These are phyloP conservation scores for Lacanobia oleracea DNA, from an alignment of 2,888 invertebrate species.

Conservation along the genomic window DNA sequence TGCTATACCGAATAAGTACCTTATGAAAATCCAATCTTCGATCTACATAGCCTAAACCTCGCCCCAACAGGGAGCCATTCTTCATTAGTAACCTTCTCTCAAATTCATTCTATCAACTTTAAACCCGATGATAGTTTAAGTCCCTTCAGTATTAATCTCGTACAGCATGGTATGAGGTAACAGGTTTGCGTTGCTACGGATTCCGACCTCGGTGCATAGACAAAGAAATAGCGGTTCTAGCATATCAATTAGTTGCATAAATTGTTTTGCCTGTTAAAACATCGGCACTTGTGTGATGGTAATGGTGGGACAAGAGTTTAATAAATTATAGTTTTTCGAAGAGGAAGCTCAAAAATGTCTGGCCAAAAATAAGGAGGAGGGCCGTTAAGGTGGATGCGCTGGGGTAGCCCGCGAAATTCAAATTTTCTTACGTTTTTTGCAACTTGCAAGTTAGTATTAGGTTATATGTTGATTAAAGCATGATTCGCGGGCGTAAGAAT, in stretches of 20 bases:
- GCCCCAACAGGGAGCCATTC: no score
- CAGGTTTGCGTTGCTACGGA: conserved; percentile 63
- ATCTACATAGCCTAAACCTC: no score
- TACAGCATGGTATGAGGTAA: conserved; percentile 43
- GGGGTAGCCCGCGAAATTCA: no score
- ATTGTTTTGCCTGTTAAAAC: conserved; percentile 15
- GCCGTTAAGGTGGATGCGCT: no score
- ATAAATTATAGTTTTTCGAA: neutral
- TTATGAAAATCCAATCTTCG: no score
- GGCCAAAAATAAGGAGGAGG: no score
- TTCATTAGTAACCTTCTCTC: no score
- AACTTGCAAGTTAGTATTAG: no score
- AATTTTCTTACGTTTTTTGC: no score
- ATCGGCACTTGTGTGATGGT: conserved; percentile 29
- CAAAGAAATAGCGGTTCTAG: conserved; percentile 48
- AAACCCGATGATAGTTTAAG: conserved; percentile 41
- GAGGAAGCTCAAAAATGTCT: neutral
- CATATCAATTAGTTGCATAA: conserved; percentile 53
- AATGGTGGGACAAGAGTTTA: neutral
- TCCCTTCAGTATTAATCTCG: conserved; percentile 42
- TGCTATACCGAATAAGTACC: no score
- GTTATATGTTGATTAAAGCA: no score
- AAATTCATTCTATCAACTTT: conserved; percentile 2
- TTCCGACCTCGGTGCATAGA: conserved; percentile 54
- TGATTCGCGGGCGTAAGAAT: no score